Conservation (phyloP, 2,113 vertebrate genomes). For the Mola mola region DNA sequence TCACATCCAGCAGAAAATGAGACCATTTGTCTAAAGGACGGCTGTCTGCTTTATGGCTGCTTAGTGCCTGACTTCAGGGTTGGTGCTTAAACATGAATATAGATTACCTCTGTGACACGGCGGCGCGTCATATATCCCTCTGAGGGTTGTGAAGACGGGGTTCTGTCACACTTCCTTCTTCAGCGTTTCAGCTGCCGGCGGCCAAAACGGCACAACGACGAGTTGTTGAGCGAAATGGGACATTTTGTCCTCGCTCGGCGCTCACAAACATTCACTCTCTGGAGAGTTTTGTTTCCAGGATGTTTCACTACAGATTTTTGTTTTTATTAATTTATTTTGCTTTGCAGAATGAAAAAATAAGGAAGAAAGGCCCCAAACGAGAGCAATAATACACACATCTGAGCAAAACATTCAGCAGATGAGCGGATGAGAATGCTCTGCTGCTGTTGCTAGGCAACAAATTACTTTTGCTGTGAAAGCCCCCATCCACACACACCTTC, state of each 20-base stretch:
- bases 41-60: constrained; percentile 49
- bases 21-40: constrained; percentile 64
- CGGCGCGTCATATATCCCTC: constrained; percentile 35
- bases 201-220: constrained; percentile 8
- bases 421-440: constrained; percentile 43
- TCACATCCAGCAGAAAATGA: constrained; percentile 65
- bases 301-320: too few relatives aligned
- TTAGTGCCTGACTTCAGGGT: constrained; percentile 41
- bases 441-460: constrained; percentile 80
- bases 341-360: constrained; percentile 33
- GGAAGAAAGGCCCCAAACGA: constrained; percentile 34
- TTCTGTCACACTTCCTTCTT: neutral
- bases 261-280: too few relatives aligned
- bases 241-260: constrained; percentile 58
- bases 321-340: constrained; percentile 10
- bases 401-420: constrained; percentile 30
- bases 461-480: constrained; percentile 67
- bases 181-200: constrained; percentile 1
- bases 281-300: too few relatives aligned
- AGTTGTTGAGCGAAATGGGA: constrained; percentile 24
- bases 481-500: neutral
- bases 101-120: constrained; percentile 49
- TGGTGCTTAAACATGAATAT: constrained; percentile 62
- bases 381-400: neutral
- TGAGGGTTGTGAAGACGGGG: neutral